Base-by-base conservation (phyloP, 2,888 invertebrate species). In the Molorchus minor region DNA sequence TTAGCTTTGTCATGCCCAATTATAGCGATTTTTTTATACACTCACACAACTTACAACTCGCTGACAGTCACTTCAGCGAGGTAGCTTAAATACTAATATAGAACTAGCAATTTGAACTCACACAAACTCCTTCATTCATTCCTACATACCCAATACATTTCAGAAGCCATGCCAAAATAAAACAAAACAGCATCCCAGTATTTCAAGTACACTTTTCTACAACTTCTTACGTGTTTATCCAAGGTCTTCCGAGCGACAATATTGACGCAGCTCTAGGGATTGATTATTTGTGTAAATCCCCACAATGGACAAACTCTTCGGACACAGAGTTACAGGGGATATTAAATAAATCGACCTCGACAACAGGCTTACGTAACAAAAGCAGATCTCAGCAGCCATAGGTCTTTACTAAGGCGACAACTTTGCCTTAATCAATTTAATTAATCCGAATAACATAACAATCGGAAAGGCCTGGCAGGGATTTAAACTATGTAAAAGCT, bases 361-460 rank as follows among this genome's bases (percentile, higher is more conserved):
- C 45, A 33, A 45, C 33, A 16, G 17, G 45, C 45, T 45, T 45
- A 45, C 12, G 30, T 33, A 45, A 33, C 45, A 45, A 45, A 45
- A 45, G 45, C 45, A 45, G 45, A 45, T 45, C 45, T 45, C 45
- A 45, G n/a, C n/a, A n/a, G 29, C 17, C 45, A 19, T 15, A 15
- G 33, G 17, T 29, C 45, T 45, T 45, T 45, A 16, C 19, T 16
- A n/a, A 45, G 33, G 45, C 45, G 45, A 30, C 45, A 45, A 33
- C 33, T 45, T 30, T 30, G 30, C 16, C 33, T 33, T 45, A 30
- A 45, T 45, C 45, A 30, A 45, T 45, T 30, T 33, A 45, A 33
- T 45, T 45, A 45, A 45, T 45, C 45, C 30, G 45, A 45, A 33
- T 45, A 45, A 45, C 29, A 45, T 45, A 45, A 45, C 45, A 45